A percentile compares a stretch with the other conserved stretches of the same genome.
Conservation (phyloP, 2,888 invertebrate species). For the Criorhina ranunculi region DNA sequence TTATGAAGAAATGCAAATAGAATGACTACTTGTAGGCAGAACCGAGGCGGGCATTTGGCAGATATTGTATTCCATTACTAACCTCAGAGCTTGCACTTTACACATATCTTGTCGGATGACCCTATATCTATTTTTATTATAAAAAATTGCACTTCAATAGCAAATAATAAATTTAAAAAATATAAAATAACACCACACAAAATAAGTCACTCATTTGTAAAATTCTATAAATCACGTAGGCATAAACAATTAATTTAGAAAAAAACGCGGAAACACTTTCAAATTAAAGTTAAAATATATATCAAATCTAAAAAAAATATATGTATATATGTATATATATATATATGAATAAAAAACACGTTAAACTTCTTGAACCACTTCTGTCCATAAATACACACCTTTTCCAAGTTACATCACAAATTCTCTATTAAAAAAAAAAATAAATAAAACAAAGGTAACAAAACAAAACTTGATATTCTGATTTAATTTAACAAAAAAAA, state of each 20-base stretch:
- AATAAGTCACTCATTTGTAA: too few species aligned
- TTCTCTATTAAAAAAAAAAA: neutral
- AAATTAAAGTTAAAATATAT: neutral
- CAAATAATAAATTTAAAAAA: too few species aligned
- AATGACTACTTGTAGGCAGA: neutral
- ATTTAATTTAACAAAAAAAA: too few species aligned
- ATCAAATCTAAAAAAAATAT: neutral
- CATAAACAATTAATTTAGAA: too few species aligned
- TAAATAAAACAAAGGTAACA: too few species aligned
- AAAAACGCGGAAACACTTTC: neutral
- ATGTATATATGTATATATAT: neutral
- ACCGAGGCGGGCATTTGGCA: neutral
- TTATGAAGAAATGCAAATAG: neutral
- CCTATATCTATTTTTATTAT: too few species aligned
- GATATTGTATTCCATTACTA: neutral
- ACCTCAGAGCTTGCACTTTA: neutral
- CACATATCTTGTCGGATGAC: too few species aligned
- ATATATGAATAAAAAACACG: neutral
- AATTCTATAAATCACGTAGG: too few species aligned
- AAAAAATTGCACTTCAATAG: neutral
- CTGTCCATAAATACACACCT: neutral
- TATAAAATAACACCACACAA: too few species aligned
- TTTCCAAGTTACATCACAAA: constrained; percentile 8
- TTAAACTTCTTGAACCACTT: constrained; percentile 13
- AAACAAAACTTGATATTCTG: neutral